Percentiles rank a stretch among this genome's conserved stretches.
phyloP scores from a whole-genome alignment of 2,888 invertebrate species.

The Drosophila demipolita region DNA sequence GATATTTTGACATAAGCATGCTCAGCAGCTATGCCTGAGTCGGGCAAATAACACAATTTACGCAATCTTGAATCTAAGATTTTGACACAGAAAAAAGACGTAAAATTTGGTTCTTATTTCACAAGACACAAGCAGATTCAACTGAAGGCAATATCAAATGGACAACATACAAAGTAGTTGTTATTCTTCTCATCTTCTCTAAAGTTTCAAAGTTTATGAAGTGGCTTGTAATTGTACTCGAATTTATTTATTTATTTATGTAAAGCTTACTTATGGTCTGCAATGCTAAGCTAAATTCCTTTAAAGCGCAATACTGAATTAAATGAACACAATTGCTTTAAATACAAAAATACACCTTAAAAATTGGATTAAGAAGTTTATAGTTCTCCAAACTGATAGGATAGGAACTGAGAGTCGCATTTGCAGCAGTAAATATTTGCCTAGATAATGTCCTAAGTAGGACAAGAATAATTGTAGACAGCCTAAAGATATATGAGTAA shows the following conservation, averaged over 20 bases:
- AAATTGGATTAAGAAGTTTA: not conserved
- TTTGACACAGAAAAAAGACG: not conserved
- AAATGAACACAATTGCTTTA: not conserved
- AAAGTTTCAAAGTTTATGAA: not conserved
- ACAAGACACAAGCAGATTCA: not conserved
- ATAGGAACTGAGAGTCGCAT: not conserved
- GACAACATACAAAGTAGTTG: not conserved
- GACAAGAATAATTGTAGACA: not conserved
- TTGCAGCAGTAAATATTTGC: not conserved
- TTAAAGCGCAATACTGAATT: not conserved
- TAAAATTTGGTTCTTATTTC: not conserved
- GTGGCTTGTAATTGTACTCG: not conserved
- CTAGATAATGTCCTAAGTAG: not conserved
- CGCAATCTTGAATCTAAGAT: not conserved
- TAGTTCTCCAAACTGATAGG: not conserved
- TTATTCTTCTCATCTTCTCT: not conserved
- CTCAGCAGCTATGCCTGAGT: not conserved
- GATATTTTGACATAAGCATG: too few relatives aligned
- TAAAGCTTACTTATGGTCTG: not conserved
- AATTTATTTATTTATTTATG: not conserved
- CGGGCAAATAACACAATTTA: not conserved
- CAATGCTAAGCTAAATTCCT: not conserved
- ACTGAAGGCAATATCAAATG: not conserved
- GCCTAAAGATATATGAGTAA: not conserved
- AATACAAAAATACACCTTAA: not conserved